Evolutionary conservation across 2,113 vertebrate species (phyloP).

Genomic region (Sphyrna mokarran): DNA sequence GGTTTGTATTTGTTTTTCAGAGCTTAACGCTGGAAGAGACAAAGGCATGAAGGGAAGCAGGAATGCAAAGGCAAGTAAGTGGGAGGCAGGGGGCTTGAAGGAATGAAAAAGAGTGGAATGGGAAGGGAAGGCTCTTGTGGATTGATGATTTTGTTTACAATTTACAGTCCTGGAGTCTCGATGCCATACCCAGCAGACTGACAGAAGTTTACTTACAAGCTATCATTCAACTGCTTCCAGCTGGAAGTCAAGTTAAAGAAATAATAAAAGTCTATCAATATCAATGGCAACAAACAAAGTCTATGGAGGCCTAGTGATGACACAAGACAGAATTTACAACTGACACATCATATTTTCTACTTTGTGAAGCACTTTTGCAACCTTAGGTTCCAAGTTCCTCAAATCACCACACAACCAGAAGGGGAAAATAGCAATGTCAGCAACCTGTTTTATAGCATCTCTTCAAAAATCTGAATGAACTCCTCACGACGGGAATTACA

Average conservation of each 20-base stretch:
- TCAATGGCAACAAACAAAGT: conserved; percentile 36
- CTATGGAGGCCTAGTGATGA: conserved; percentile 1
- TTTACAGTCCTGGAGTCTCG: conserved; percentile 41
- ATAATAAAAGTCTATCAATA: conserved; percentile 29
- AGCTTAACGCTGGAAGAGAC: too few relatives aligned
- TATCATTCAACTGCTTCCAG: conserved; percentile 41
- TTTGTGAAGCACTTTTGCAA: background rate
- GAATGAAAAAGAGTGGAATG: background rate
- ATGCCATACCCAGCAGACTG: conserved; percentile 42
- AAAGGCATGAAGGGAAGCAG: too few relatives aligned
- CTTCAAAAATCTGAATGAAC: background rate
- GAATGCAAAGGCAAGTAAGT: too few relatives aligned
- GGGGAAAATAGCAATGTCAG: background rate
- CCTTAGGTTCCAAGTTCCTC: background rate
- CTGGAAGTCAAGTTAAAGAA: conserved; percentile 31
- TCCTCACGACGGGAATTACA: background rate
- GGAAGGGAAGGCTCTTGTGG: background rate
- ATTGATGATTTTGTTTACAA: conserved; percentile 47
- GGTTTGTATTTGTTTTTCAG: too few relatives aligned
- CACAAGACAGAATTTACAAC: background rate
- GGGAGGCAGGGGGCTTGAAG: too few relatives aligned
- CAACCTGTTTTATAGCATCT: background rate
- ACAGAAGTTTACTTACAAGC: conserved; percentile 51
- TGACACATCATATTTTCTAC: background rate
- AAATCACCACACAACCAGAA: background rate